Percentiles rank a stretch among this genome's conserved stretches.
phyloP scores from a whole-genome alignment of 2,113 vertebrate genomes.

The Gorsachius goisagi region DNA sequence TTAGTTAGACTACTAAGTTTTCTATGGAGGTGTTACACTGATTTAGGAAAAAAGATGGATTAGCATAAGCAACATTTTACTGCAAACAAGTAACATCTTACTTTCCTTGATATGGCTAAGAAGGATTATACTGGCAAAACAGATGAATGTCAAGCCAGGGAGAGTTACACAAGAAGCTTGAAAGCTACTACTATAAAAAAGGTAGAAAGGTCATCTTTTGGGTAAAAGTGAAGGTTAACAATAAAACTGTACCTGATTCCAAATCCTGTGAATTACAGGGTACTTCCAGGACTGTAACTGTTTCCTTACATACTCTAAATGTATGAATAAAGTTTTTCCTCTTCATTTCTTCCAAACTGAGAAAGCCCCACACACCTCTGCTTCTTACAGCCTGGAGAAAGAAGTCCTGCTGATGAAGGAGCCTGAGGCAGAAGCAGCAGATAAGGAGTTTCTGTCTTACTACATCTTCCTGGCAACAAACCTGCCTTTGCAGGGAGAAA shows the following conservation, averaged over 20 bases:
- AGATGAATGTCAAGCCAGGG: not conserved
- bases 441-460: not conserved
- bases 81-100: not conserved
- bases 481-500: not conserved
- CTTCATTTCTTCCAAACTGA: not conserved
- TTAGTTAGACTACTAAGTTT: not conserved
- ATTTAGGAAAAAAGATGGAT: not conserved
- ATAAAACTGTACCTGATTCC: not conserved
- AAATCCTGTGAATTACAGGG: not conserved
- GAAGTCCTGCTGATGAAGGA: not conserved
- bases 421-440: not conserved
- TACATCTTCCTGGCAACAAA: not conserved
- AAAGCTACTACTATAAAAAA: not conserved
- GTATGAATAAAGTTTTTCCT: not conserved
- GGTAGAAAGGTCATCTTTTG: not conserved
- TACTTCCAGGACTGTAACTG: not conserved
- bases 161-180: not conserved
- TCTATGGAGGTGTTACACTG: not conserved
- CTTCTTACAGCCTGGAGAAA: not conserved
- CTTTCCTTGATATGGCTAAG: not conserved
- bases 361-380: accelerated
- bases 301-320: not conserved
- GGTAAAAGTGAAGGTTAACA: not conserved
- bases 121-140: not conserved
- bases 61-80: not conserved